Conservation (phyloP, 2,113 vertebrate genomes). For the Zosterops japonicus region DNA sequence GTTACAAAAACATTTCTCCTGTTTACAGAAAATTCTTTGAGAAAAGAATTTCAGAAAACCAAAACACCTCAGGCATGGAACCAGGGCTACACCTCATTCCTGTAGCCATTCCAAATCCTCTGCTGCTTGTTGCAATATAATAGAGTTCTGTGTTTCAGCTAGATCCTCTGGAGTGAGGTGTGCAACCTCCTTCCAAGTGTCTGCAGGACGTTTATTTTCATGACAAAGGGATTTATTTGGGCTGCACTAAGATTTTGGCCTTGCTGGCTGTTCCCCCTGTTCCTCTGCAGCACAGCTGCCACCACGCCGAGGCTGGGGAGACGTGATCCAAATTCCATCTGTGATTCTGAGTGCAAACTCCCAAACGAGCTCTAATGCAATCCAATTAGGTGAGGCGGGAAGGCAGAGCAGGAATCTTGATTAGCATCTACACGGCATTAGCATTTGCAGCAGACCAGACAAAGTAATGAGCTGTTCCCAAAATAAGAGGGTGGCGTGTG, state of each 20-base stretch:
- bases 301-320: not conserved
- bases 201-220: not conserved
- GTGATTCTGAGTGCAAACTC: not conserved
- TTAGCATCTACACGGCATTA: conserved; percentile 40
- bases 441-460: conserved; percentile 52
- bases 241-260: not conserved
- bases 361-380: conserved; percentile 10
- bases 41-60: too few relatives aligned
- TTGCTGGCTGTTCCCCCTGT: not conserved
- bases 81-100: not conserved
- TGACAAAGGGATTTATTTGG: not conserved
- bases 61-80: too few relatives aligned
- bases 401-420: conserved; percentile 7
- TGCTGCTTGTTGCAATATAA: not conserved
- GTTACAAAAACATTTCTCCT: too few relatives aligned
- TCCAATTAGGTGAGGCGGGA: conserved; percentile 21
- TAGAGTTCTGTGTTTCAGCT: not conserved
- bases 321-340: not conserved
- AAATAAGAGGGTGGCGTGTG: not conserved
- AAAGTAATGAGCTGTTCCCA: conserved; percentile 19
- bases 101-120: not conserved
- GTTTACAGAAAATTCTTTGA: too few relatives aligned
- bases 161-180: not conserved
- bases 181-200: not conserved
- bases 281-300: not conserved